These are phyloP conservation scores for Pseudotriccus pelzelni DNA, from an alignment of 2,797 vertebrate species.

Conservation along the genomic window DNA sequence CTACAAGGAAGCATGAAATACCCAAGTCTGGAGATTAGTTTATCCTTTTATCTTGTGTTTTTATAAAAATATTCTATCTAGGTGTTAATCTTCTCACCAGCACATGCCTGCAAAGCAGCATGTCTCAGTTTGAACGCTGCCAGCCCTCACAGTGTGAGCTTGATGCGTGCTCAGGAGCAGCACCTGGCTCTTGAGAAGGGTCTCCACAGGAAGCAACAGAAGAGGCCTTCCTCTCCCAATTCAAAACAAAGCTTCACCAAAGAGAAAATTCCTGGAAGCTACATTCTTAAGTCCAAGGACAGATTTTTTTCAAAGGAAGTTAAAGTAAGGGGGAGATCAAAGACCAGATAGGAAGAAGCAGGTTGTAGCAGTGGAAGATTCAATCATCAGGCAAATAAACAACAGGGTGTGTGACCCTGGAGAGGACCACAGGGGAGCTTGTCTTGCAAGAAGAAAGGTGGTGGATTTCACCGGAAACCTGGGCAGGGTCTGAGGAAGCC, in stretches of 20 bases:
- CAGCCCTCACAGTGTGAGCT: neutral
- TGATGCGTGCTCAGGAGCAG: neutral
- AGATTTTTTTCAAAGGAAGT: slow-evolving; percentile 45
- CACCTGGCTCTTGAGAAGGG: slow-evolving; percentile 2
- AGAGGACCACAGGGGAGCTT: neutral
- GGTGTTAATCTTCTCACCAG: neutral
- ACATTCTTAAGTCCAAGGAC: slow-evolving; percentile 35
- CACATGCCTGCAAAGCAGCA: neutral
- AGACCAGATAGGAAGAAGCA: slow-evolving; percentile 45
- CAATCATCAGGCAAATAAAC: slow-evolving; percentile 49
- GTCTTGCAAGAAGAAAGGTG: neutral
- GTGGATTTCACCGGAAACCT: slow-evolving; percentile 21
- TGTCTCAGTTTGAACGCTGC: neutral
- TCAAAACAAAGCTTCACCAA: slow-evolving; percentile 37
- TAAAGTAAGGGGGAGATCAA: slow-evolving; percentile 29
- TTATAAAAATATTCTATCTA: neutral
- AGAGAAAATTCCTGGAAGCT: slow-evolving; percentile 61
- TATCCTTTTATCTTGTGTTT: neutral
- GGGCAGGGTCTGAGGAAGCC: slow-evolving; percentile 8
- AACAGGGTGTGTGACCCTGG: neutral
- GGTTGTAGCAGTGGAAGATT: slow-evolving; percentile 36
- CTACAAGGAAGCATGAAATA: neutral
- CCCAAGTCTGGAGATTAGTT: neutral
- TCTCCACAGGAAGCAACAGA: slow-evolving; percentile 22
- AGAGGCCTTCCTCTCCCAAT: neutral